phyloP scores from a whole-genome alignment of 2,113 vertebrate genomes.

The Galemys pyrenaicus region DNA sequence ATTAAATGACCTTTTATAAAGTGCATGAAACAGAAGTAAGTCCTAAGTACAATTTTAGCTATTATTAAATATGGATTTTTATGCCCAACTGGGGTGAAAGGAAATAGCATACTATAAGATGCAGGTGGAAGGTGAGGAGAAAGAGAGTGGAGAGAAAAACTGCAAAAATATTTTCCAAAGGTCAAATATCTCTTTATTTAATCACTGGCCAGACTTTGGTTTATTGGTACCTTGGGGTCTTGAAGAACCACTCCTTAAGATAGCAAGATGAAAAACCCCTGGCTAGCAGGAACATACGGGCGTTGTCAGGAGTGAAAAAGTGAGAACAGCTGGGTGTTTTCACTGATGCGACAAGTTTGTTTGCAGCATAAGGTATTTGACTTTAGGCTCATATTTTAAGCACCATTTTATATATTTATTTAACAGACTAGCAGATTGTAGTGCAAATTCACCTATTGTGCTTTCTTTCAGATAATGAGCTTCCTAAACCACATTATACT shows the following conservation, averaged over 20 bases:
- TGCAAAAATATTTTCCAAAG: conserved; percentile 6
- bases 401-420: conserved; percentile 68
- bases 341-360: conserved; percentile 56
- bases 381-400: conserved; percentile 73
- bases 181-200: background rate
- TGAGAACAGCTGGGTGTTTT: conserved; percentile 51
- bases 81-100: background rate
- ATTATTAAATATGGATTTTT: background rate
- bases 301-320: conserved; percentile 58
- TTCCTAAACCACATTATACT: conserved; percentile 39
- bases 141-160: background rate
- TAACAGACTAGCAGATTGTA: conserved; percentile 48
- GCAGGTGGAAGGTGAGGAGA: fast-evolving
- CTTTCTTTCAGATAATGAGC: conserved; percentile 14
- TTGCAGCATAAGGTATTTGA: conserved; percentile 71
- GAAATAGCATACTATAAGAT: background rate
- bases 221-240: conserved; percentile 20
- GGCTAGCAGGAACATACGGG: conserved; percentile 46
- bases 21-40: background rate
- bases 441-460: conserved; percentile 16
- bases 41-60: background rate
- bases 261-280: conserved; percentile 48
- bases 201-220: background rate
- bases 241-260: background rate
- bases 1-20: background rate